Conservation (phyloP, 2,797 vertebrate genomes). For the Siniperca undulata region DNA sequence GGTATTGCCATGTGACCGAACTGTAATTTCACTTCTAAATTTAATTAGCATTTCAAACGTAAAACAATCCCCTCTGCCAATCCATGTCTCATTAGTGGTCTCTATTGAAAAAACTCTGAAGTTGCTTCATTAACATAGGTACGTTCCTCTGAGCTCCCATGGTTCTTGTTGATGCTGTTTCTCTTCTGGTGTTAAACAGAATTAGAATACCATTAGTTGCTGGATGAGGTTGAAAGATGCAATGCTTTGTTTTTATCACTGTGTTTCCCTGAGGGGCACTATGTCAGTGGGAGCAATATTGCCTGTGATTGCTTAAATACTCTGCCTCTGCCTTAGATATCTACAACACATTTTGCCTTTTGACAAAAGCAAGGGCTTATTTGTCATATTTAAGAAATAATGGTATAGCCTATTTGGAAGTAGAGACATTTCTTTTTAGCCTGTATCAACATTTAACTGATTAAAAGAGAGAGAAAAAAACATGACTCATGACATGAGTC, state of each 20-base stretch:
- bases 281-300: slow-evolving; percentile 32
- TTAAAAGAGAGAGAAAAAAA: not conserved
- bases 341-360: slow-evolving; percentile 26
- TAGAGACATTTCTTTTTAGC: not conserved
- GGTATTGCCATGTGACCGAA: slow-evolving; percentile 72
- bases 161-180: slow-evolving; percentile 59
- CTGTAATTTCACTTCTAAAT: slow-evolving; percentile 78
- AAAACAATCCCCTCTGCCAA: slow-evolving; percentile 78
- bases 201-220: slow-evolving; percentile 66
- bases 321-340: slow-evolving; percentile 17
- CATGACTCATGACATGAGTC: not conserved
- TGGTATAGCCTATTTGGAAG: not conserved
- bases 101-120: slow-evolving; percentile 71
- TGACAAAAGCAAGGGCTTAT: slow-evolving; percentile 2
- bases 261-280: slow-evolving; percentile 15
- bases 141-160: slow-evolving; percentile 60
- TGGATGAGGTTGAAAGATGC: slow-evolving; percentile 58
- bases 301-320: slow-evolving; percentile 38
- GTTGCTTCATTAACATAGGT: slow-evolving; percentile 82
- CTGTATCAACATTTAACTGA: slow-evolving; percentile 12
- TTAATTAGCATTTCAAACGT: slow-evolving; percentile 88
- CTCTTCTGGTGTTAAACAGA: slow-evolving; percentile 64
- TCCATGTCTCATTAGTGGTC: slow-evolving; percentile 81
- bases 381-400: slow-evolving; percentile 27
- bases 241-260: slow-evolving; percentile 50